Base-by-base conservation (phyloP, 2,113 vertebrate genomes). In the Lamprologus sp. region DNA sequence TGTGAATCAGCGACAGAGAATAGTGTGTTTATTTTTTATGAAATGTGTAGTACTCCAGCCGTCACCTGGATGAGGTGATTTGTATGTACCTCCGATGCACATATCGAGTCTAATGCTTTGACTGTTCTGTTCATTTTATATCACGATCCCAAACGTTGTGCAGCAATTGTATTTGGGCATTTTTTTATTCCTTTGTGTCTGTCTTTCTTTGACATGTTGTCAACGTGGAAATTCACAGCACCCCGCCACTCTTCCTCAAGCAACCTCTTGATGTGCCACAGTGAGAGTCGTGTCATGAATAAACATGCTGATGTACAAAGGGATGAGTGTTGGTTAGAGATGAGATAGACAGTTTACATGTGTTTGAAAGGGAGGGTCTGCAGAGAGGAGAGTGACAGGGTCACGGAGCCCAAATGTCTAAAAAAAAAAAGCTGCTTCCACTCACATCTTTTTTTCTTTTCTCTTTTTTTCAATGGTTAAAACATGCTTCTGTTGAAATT, bases 341-440 rank as follows among this genome's bases (percentile, higher is more conserved):
- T 92, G 90, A 91, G 92, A 94, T 90, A 79, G 91, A 89, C 89
- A 93, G 92, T 93, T 94, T 92, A 94, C 91, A 94, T 84, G 90
- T 91, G 91, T 93, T 91, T 91, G 87, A 93, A 90, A 88, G 84
- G 45, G 54, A 89, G 47, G 82, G 85, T 88, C 79, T 73, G 84
- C 85, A 79, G 53, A 73, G 40, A 70, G 70, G 53, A 55, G 47
- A 82, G 21, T 75, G 83, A 91, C 92, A 56, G 91, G 90, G 93
- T 93, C 91, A 87, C 8, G 9, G 11, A 81, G 31, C 23, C 70
- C 73, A 60, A 81, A 79, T 60, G 28, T 83, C 1, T 63, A 4
- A 33, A 55, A 40, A 84, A 40, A 84, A 91, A 80, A 70, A 31
- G 12, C 63, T 60, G 56, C 58, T 79, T 82, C 49, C 79, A 80